Evolutionary conservation across 1,140 invertebrate species (phyloP), one percentile per base, ranked within the genome.

Genomic region (Formica exsecta): DNA sequence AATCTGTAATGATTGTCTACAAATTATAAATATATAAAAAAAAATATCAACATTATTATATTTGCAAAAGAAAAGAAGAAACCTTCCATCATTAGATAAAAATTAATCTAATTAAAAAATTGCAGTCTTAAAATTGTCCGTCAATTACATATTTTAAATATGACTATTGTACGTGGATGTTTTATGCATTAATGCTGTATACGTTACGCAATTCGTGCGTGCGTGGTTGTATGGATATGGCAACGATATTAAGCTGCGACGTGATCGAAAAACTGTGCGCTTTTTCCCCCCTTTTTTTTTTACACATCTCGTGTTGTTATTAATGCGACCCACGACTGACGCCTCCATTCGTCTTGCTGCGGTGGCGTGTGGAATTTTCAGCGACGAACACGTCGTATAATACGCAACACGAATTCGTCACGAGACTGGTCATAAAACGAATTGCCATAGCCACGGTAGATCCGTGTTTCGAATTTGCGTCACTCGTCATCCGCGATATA

Each of bases 381-480:
- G 68, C 68, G 79, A 83, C 79, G 73, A 83, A 74, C 68, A 70
- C 54, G 48, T 83, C 29, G 68, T 83, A 83, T 62, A 83, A 83
- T 83, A 74, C 44, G 65, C 48, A 70, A 83, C 68, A n/a, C 38
- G 68, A 73, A 80, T 70, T 51, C 16, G 36, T 65, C 77, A 57
- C 51, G 68, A 22, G 54, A 36, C 22, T 25, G n/a, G 62, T 19
- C 54, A 74, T 74, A 83, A 83, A 83, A 83, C 54, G 70, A 83
- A 83, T 83, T 73, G 79, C 62, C 54, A 5, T 54, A 36, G 51
- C 11, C 29, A 25, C 79, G 29, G 66, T 44, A 38, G 38, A 6
- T 80, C 57, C 77, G 51, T 74, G 79, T 83, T 73, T 71, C 57
- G 79, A 83, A 83, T 83, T 83, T 44, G 54, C 38, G n/a, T 62